These are phyloP conservation scores for Hydractinia echinata DNA, from an alignment of 30 jellyfish, hydroid and myxozoan species.

Conservation along the genomic window DNA sequence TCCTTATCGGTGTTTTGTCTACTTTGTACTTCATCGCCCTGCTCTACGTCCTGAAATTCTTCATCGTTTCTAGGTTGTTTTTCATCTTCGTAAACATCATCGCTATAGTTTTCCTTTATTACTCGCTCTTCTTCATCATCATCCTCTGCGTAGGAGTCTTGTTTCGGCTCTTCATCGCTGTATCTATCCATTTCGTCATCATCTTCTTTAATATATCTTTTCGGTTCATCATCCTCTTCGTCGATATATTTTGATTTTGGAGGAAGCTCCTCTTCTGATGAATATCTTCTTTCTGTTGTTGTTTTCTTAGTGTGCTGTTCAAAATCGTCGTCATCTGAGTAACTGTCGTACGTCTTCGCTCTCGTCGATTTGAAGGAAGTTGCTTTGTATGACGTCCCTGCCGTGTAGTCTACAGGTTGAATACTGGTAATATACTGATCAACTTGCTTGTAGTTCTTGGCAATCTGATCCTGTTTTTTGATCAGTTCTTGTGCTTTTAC, in stretches of 20 bases:
- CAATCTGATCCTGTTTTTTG: constrained; percentile 15
- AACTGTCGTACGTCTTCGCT: background rate
- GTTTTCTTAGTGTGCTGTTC: background rate
- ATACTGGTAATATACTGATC: background rate
- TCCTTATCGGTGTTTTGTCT: background rate
- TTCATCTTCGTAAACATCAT: background rate
- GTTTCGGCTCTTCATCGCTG: background rate
- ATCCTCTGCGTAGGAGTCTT: background rate
- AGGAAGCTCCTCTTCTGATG: too few relatives aligned
- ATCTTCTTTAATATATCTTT: too few relatives aligned
- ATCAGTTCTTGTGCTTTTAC: constrained; percentile 1
- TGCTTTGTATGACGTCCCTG: too few relatives aligned
- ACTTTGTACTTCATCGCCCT: background rate
- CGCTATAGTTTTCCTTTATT: background rate
- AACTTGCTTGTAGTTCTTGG: constrained; percentile 11
- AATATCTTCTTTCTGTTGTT: background rate
- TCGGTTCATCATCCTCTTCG: too few relatives aligned
- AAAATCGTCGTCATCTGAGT: background rate
- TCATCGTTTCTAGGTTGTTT: background rate
- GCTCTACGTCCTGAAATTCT: too few relatives aligned
- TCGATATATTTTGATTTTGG: too few relatives aligned
- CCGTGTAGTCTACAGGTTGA: background rate
- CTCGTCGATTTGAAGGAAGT: background rate
- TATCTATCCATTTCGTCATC: background rate
- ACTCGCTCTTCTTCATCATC: background rate